A percentile compares a stretch with the other conserved stretches of the same genome.
Conservation (phyloP, 2,113 vertebrate genomes). For the Labrus mixtus region DNA sequence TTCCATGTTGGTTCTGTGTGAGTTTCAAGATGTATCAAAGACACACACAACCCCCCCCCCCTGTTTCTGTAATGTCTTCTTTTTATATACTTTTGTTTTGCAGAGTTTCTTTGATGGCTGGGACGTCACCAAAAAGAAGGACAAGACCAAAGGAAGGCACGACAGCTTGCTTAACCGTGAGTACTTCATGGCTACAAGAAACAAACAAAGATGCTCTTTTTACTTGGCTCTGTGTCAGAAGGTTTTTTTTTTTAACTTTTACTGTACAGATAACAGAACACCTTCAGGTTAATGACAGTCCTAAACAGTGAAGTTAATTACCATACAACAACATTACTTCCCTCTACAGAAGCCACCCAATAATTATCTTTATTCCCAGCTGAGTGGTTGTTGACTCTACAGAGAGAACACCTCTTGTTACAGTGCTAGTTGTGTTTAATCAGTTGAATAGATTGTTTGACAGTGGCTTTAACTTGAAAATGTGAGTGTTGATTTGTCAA, state of each 20-base stretch:
- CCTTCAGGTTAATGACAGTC: slow-evolving; percentile 19
- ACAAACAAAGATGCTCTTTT: neutral
- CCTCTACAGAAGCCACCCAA: slow-evolving; percentile 7
- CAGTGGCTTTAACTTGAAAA: too few species aligned
- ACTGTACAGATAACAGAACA: slow-evolving; percentile 3
- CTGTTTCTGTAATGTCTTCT: neutral
- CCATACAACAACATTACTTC: slow-evolving; percentile 11
- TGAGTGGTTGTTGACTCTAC: slow-evolving; percentile 2
- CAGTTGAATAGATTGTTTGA: neutral
- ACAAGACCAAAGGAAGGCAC: slow-evolving; percentile 90
- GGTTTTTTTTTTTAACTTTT: neutral
- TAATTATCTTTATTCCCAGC: slow-evolving; percentile 27
- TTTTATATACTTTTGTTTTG: slow-evolving; percentile 10
- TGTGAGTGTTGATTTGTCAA: too few species aligned
- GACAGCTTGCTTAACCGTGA: slow-evolving; percentile 82
- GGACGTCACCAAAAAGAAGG: slow-evolving; percentile 96
- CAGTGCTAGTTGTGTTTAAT: slow-evolving; percentile 8
- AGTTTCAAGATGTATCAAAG: neutral
- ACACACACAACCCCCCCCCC: neutral
- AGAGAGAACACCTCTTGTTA: slow-evolving; percentile 1
- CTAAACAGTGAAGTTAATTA: slow-evolving; percentile 23
- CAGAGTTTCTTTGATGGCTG: slow-evolving; percentile 97
- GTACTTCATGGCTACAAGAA: slow-evolving; percentile 30
- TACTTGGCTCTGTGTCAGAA: slow-evolving; percentile 3
- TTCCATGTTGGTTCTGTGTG: neutral